phyloP scores from a whole-genome alignment of 1,140 invertebrate species.

The Portunus trituberculatus region DNA sequence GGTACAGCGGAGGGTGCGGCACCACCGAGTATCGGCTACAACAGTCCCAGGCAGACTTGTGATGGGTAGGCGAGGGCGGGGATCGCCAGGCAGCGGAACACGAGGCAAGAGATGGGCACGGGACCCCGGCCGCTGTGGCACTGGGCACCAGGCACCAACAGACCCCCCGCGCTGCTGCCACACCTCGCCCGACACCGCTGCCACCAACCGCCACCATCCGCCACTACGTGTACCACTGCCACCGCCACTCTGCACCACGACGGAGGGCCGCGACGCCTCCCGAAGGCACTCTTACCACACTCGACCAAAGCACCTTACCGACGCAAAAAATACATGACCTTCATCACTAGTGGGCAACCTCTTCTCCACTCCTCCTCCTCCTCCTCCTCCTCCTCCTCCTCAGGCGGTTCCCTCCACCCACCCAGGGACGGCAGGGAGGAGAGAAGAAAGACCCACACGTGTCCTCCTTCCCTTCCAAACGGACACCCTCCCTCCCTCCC shows the following conservation, averaged over 20 bases:
- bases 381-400: background rate
- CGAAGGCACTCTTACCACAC: background rate
- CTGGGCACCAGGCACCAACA: constrained; percentile 64
- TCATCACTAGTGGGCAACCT: constrained; percentile 10
- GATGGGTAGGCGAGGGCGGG: background rate
- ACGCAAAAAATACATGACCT: background rate
- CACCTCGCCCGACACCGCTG: constrained; percentile 30
- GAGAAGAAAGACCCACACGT: constrained; percentile 35
- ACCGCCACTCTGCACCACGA: background rate
- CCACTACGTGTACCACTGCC: background rate
- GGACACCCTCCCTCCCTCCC: background rate
- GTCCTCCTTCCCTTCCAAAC: constrained; percentile 47
- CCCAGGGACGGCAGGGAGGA: background rate
- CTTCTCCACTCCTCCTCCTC: background rate
- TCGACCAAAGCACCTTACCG: background rate
- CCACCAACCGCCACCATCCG: background rate
- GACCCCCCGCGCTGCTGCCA: constrained; percentile 64
- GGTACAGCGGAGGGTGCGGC: background rate
- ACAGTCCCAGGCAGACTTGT: background rate
- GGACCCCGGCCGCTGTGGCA: constrained; percentile 66
- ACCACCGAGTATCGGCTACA: background rate
- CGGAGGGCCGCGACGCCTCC: background rate
- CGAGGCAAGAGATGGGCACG: constrained; percentile 57
- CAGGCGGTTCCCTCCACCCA: background rate
- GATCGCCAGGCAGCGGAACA: background rate